Evolutionary conservation across 2,113 vertebrate genomes (phyloP), one percentile per base, ranked within the genome.

Genomic region (Propithecus coquereli): DNA sequence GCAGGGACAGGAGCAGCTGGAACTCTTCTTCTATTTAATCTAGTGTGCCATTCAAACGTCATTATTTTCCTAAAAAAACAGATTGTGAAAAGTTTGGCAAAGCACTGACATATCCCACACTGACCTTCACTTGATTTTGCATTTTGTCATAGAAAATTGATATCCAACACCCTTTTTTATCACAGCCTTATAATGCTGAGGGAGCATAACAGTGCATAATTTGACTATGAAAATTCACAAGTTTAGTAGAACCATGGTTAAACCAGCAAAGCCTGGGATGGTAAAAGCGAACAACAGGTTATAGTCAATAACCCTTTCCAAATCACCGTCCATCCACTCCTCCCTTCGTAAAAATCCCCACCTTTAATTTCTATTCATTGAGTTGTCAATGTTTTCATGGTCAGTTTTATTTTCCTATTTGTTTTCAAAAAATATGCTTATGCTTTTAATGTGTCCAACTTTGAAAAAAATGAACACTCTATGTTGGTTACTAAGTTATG

Each of bases 291-390:
- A 4, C 1, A 20, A n/a, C 6, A 40, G 1, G 3, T 30, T 23
- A 6, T 0, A 34, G 27, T 43, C 12, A 1, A 12, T 59, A 65
- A 59, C 40, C 17, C 18, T 59, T 66, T 20, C 12, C 14, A 10
- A n/a, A 7, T 70, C 27, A 18, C 5, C 1, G 8, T 27, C 17
- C 25, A 50, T 20, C 5, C 0, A 18, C 3, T 45, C 47, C 8
- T 43, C 1, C 20, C 14, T 50, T n/a, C 27, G 0, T 18, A 30
- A 14, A 1, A 57, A 27, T 25, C 0, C 20, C 8, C 1, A 65
- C 6, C 8, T 71, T 77, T 12, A 20, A 13, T 43, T 50, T 2
- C 3, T 13, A 52, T n/a, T 93, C 25, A n/a, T 17, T 10, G 32
- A 76, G 34, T n/a, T 73, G 1, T 73, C 6, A 6, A 9, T 54